These are phyloP conservation scores for Diplodus sargus DNA, from an alignment of 2,797 vertebrate species.

Conservation along the genomic window DNA sequence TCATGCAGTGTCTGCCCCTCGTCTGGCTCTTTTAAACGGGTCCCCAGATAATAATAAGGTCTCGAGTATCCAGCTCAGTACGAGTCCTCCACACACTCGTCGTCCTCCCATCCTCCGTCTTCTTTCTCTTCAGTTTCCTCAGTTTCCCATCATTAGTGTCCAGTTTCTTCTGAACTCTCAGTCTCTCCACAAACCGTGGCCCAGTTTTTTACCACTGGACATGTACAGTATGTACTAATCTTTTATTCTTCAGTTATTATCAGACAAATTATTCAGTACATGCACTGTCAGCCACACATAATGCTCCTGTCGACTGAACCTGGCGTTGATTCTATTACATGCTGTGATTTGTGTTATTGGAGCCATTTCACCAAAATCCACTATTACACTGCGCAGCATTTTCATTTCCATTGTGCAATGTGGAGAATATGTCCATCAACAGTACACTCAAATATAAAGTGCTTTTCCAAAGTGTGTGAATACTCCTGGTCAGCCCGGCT, in stretches of 20 bases:
- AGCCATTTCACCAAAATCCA: conserved; percentile 1
- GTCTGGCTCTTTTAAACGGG: conserved; percentile 46
- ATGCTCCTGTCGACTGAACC: background rate
- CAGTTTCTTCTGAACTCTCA: conserved; percentile 3
- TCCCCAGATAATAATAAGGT: conserved; percentile 49
- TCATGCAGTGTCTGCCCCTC: conserved; percentile 20
- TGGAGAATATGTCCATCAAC: background rate
- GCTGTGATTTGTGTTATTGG: background rate
- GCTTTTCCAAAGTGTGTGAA: background rate
- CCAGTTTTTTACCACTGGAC: background rate
- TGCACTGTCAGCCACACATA: background rate
- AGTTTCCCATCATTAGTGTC: conserved; percentile 12
- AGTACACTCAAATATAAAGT: background rate
- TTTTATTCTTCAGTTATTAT: background rate
- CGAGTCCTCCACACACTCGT: conserved; percentile 3
- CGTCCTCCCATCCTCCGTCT: background rate
- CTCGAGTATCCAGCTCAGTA: conserved; percentile 24
- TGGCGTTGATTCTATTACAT: background rate
- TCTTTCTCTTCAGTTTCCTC: conserved; percentile 3
- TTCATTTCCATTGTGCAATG: background rate
- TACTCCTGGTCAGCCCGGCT: background rate
- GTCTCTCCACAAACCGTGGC: background rate
- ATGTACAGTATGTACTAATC: background rate
- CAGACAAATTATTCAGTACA: background rate
- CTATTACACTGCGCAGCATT: background rate